Conservation (phyloP, 1,140 invertebrate genomes). For the Trichonephila inaurata region DNA sequence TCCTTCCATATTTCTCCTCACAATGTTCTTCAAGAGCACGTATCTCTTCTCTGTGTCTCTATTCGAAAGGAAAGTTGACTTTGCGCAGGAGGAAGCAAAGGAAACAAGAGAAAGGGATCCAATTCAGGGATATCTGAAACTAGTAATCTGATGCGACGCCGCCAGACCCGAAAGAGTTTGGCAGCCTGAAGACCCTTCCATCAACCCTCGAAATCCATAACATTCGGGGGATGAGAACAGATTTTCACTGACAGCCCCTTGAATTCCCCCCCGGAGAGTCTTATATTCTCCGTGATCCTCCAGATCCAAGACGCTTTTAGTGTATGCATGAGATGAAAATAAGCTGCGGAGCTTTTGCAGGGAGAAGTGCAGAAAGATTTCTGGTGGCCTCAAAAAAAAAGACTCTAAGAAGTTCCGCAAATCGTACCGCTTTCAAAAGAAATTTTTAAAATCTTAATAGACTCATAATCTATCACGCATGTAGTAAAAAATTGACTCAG, state of each 20-base stretch:
- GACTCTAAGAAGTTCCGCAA: too few relatives aligned
- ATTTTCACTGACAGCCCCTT: not conserved
- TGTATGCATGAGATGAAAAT: constrained; percentile 2
- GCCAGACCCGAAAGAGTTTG: not conserved
- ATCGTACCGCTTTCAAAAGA: too few relatives aligned
- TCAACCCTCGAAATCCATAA: constrained; percentile 1
- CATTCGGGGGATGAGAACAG: not conserved
- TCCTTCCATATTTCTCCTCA: too few relatives aligned
- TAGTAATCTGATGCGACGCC: not conserved
- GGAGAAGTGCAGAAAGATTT: not conserved
- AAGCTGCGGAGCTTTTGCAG: not conserved
- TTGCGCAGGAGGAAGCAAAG: not conserved
- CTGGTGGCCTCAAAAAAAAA: not conserved
- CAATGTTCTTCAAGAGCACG: too few relatives aligned
- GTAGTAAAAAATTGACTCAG: too few relatives aligned
- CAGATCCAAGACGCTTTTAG: not conserved
- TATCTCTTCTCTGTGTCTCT: not conserved
- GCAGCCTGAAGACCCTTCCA: constrained; percentile 1
- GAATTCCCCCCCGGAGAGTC: not conserved
- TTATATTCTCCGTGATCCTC: not conserved
- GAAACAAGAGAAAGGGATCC: not conserved
- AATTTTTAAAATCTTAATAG: too few relatives aligned
- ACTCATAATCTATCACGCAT: too few relatives aligned
- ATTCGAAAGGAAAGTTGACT: not conserved
- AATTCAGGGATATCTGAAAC: not conserved